Base-by-base conservation (phyloP, 1,140 invertebrate species). In the Plectrocnemia conspersa region DNA sequence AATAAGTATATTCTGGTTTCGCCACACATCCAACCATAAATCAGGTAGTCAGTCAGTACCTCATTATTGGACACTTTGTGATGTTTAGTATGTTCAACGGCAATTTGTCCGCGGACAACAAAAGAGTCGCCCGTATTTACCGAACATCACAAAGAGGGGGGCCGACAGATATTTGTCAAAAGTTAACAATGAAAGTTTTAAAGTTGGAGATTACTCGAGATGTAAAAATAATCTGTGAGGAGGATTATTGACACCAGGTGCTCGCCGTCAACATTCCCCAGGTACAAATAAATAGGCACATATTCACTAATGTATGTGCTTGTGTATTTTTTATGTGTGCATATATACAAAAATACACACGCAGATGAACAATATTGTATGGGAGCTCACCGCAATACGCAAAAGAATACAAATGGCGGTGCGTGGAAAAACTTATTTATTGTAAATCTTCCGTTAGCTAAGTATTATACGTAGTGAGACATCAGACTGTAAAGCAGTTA, bases 141-240 rank as follows among this genome's bases (percentile, higher is more conserved):
- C n/a, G 41, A n/a, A 29, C n/a, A 29, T 29, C 27, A 29, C 27
- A 29, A 29, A 38, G 18, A 6, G n/a, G 27, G 35, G 18, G 35
- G 13, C 35, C 35, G 35, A 38, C 35, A 16, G n/a, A 36, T 48
- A 36, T 48, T 48, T 48, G 46, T 48, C 46, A 24, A 15, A 32
- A 52, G 57, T 59, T 59, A 55, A 59, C 57, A 59, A 59, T 59
- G 49, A 55, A 33, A 25, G 52, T 36, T 38, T 35, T 22, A 38
- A 47, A 49, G 52, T 55, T 54, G 57, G 13, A 52, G 52, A 59
- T 57, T 57, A 57, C 41, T 23, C 27, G 40, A 57, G 55, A 57
- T 45, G 40, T 45, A 57, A 38, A 38, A 38, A 52, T 57, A 57
- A 57, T 56, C 46, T 38, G 45, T 35, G 27, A 46, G 13, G 22